phyloP scores from a whole-genome alignment of 2,797 vertebrate genomes.

The Chrosomus eos region DNA sequence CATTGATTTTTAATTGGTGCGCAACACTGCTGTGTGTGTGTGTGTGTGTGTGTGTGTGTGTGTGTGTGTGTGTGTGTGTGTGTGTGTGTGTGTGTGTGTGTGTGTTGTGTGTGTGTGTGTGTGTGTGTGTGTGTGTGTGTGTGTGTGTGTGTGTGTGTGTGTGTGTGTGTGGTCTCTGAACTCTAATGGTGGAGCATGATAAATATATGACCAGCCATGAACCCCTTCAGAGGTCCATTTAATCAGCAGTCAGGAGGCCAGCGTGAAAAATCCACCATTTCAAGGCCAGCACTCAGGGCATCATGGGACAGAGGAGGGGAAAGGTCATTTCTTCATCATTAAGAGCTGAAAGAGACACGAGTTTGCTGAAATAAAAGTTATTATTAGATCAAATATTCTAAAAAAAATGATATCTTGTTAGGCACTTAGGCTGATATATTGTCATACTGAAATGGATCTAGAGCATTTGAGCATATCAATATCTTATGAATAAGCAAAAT shows the following conservation, averaged over 20 bases:
- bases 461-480: constrained; percentile 18
- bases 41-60: not conserved
- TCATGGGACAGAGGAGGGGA: constrained; percentile 31
- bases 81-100: not conserved
- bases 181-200: constrained; percentile 28
- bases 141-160: not conserved
- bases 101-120: too few relatives aligned
- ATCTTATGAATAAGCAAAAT: constrained; percentile 32
- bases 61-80: not conserved
- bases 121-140: too few relatives aligned
- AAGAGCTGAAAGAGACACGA: constrained; percentile 11
- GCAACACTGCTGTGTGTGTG: not conserved
- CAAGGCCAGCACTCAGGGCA: constrained; percentile 4
- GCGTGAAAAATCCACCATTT: constrained; percentile 1
- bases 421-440: not conserved
- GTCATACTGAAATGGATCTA: constrained; percentile 14
- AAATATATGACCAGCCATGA: constrained; percentile 43
- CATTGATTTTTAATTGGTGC: not conserved
- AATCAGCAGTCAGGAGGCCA: constrained; percentile 27
- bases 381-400: too few relatives aligned
- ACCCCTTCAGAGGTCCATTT: constrained; percentile 20
- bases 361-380: constrained; percentile 11
- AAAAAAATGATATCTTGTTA: constrained; percentile 9
- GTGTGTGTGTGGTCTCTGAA: not conserved
- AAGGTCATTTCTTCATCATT: constrained; percentile 30